Evolutionary conservation across 2,113 vertebrate genomes (phyloP), one percentile per base, ranked within the genome.

Genomic region (Ploceus nigricollis): DNA sequence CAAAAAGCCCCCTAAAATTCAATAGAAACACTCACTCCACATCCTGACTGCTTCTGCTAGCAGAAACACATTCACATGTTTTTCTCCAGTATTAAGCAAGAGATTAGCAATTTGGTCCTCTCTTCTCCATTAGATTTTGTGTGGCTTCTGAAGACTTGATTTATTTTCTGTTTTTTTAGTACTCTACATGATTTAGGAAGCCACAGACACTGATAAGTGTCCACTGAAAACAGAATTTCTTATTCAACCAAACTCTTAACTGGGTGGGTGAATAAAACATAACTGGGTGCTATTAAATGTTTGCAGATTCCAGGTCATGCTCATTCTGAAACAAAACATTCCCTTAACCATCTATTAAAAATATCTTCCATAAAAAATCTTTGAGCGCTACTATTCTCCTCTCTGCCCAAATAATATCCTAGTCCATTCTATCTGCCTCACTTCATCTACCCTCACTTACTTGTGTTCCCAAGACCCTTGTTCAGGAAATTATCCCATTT

Each of bases 401-500:
- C 54, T 73, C 79, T 88, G 58, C 39, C 64, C 76, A 83, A 93
- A 68, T 25, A 95, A 66, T 35, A 81, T 53, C 13, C 71, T 90
- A 93, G 71, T 22, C 42, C 33, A 51, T 58, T 88, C 15, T 13
- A 79, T 58, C 47, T 70, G 27, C 47, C 58, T 91, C 66, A 88
- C 63, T 92, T 96, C 90, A 88, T 75, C 64, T 78, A n/a, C 9
- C 50, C 35, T 83, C 87, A 84, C 70, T 69, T 35, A 75, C 31
- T 53, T n/a, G 15, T 51, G 75, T 27, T 96, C 85, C 88, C 85
- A 80, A 96, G 68, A 90, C 44, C 31, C 79, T 83, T 90, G 69
- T 89, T 94, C 87, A 92, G 68, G 88, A 96, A 96, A 96, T 94
- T 78, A 93, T 60, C 44, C 91, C 25, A 79, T 75, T 91, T 92